Conservation (phyloP, 2,797 vertebrate genomes). For the Phrynocephalus vlangalii region DNA sequence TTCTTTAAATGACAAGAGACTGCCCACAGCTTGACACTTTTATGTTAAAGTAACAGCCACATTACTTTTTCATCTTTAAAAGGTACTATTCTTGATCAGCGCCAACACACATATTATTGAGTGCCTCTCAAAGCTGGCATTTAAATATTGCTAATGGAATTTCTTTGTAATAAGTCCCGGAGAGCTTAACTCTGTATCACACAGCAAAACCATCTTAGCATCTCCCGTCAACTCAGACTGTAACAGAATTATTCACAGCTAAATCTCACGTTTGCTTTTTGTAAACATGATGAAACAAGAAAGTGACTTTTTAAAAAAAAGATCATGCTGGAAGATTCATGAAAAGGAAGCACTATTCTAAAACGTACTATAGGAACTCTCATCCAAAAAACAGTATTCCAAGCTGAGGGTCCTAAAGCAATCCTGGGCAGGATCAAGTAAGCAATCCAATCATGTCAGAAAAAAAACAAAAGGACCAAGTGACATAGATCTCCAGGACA, state of each 20-base stretch:
- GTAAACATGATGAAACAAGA: conserved; percentile 73
- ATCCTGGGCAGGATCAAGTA: conserved; percentile 57
- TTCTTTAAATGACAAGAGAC: conserved; percentile 75
- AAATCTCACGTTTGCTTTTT: conserved; percentile 67
- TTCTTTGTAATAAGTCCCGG: conserved; percentile 76
- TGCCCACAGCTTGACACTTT: conserved; percentile 77
- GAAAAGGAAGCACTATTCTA: conserved; percentile 45
- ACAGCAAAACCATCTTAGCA: conserved; percentile 65
- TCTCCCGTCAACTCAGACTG: conserved; percentile 60
- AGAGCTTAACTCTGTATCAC: conserved; percentile 69
- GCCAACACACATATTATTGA: conserved; percentile 74
- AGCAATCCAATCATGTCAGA: neutral
- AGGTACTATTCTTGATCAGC: conserved; percentile 75
- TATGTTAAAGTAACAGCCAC: conserved; percentile 75
- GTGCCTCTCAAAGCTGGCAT: conserved; percentile 74
- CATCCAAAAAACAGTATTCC: conserved; percentile 31
- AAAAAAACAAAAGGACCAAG: neutral
- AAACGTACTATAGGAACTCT: conserved; percentile 37
- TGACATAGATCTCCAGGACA: neutral
- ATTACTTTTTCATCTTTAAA: conserved; percentile 77
- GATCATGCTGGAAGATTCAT: conserved; percentile 35
- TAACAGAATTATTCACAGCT: conserved; percentile 60
- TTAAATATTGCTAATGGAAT: conserved; percentile 79
- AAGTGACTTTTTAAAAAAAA: conserved; percentile 63
- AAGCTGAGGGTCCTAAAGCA: conserved; percentile 54